Evolutionary conservation across 2,888 invertebrate genomes (phyloP), one percentile per base, ranked within the genome.

Genomic region (Plutella xylostella): DNA sequence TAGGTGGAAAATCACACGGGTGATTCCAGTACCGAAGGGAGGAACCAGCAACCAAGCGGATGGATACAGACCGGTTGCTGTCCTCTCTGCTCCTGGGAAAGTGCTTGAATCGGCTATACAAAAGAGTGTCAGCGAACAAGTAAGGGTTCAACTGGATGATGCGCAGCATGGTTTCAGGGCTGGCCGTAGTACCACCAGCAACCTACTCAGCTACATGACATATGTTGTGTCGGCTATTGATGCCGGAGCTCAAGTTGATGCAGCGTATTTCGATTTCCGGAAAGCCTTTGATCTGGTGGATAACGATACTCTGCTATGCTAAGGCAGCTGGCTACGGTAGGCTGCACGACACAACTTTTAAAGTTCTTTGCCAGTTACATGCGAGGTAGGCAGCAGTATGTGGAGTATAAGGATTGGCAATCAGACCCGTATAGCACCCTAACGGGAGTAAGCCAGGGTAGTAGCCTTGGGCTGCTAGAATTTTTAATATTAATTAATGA

Each of bases 381-480:
- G 22, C 6, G 39, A 25, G 39, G 15, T 14, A 20, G 39, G n/a
- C 25, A 11, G 11, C 39, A 39, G 22, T 39, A 39, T 15, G 39
- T 39, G 7, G 39, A 21, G 9, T 39, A 14, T 22, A 15, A 14
- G 15, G 39, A 22, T 4, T 15, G n/a, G 7, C n/a, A n/a, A 14
- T 39, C 39, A n/a, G 39, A 21, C 7, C 4, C 39, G 6, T 42
- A 42, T 21, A 21, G 12, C 25, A 31, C 33, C n/a, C 5, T 11
- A 21, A 33, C 42, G 20, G 42, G 42, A 3, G 42, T 42, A 19
- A 42, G 42, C 21, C 34, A 33, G 33, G 42, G 42, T 11, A 33
- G 21, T 14, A 34, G 33, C 20, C 14, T 20, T 20, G 42, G 42
- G 14, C 42, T 33, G 12, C 34, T 42, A 5, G 21, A 30, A 21